Conservation (phyloP, 37 sponge, comb jelly and placozoan genomes). For the Cliona cf. orientalis region DNA sequence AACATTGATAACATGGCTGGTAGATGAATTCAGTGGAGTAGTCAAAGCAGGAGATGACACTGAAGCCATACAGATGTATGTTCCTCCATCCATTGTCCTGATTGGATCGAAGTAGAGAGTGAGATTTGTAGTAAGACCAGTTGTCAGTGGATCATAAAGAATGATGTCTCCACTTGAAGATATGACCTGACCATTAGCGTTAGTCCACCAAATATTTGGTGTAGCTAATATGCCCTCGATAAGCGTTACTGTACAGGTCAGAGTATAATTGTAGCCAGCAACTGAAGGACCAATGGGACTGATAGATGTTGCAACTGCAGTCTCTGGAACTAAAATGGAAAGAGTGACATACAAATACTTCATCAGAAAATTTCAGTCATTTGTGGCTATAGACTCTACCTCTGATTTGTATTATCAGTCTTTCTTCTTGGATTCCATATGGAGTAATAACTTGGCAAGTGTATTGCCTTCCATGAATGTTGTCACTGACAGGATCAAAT, state of each 20-base stretch:
- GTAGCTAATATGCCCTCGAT: not conserved
- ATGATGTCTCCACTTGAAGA: not conserved
- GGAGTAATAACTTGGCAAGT: not conserved
- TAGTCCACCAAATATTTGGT: not conserved
- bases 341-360: no score
- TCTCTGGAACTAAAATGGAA: not conserved
- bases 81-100: slow-evolving; percentile 5
- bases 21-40: no score
- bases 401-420: not conserved
- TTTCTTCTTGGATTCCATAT: slow-evolving; percentile 5
- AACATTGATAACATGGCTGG: not conserved
- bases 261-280: slow-evolving; percentile 16
- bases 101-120: slow-evolving; percentile 16
- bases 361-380: no score
- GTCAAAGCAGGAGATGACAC: not conserved
- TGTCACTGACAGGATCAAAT: slow-evolving; percentile 5
- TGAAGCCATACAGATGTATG: not conserved
- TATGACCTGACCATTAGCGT: not conserved
- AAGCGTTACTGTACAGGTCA: not conserved
- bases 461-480: not conserved
- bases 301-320: not conserved
- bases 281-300: not conserved
- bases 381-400: not conserved
- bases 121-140: not conserved
- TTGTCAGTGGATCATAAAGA: not conserved